phyloP scores from a whole-genome alignment of 2,797 vertebrate species.

The Macropodus opercularis region DNA sequence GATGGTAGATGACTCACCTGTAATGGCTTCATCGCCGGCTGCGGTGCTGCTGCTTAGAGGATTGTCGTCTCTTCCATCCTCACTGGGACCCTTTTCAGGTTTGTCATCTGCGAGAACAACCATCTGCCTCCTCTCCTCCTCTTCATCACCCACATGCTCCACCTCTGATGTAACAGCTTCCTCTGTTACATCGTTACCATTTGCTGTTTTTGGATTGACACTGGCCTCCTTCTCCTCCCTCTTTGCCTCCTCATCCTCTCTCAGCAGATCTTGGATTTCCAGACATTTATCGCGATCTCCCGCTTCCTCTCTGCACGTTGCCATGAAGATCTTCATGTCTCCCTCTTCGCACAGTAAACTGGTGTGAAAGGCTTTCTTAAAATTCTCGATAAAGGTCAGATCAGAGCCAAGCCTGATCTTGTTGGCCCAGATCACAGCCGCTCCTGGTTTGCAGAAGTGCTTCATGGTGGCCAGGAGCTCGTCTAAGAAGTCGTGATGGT shows the following conservation, averaged over 20 bases:
- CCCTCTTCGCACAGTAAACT: conserved; percentile 53
- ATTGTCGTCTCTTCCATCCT: conserved; percentile 2
- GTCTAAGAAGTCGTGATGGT: conserved; percentile 86
- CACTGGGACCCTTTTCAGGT: background rate
- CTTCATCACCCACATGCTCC: conserved; percentile 3
- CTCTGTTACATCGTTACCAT: background rate
- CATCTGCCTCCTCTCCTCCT: background rate
- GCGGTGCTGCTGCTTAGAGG: background rate
- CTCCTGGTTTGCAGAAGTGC: conserved; percentile 88
- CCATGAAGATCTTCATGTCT: background rate
- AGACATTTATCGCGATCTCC: background rate
- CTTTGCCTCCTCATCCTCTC: background rate
- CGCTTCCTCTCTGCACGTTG: conserved; percentile 6
- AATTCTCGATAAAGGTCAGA: conserved; percentile 85
- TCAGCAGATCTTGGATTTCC: conserved; percentile 13
- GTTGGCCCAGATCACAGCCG: conserved; percentile 92
- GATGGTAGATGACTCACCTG: conserved; percentile 29
- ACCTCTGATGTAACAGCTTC: background rate
- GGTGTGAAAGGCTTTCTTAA: conserved; percentile 83
- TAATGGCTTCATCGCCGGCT: background rate
- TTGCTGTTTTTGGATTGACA: background rate
- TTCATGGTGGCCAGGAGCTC: conserved; percentile 88
- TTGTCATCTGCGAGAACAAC: background rate
- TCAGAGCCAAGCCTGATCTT: conserved; percentile 89
- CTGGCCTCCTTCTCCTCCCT: background rate